Base-by-base conservation (phyloP, 1,140 invertebrate genomes). In the Tetragnatha versicolor region DNA sequence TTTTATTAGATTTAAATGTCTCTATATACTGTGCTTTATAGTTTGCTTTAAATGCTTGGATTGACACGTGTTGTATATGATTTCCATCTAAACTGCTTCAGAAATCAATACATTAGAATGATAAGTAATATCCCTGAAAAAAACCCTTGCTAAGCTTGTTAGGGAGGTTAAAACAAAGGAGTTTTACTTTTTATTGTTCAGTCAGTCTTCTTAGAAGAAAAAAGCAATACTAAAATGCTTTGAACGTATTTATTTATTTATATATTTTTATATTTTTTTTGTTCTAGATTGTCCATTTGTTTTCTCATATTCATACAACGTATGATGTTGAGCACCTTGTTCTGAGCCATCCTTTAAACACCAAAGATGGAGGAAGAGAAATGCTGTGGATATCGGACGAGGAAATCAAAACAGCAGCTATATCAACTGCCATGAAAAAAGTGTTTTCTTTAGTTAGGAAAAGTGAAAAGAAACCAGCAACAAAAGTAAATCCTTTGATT, bases 391-490 rank as follows among this genome's bases (percentile, higher is more conserved):
- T 66, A 7, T 53, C 31, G 10, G 35, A 55, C 39, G 61, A 77
- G 14, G 60, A 77, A 29, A 20, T 77, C 5, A 55, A 77, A 17
- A 33, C 33, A 14, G 45, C 45, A 17, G 73, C 73, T 33, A 37
- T 77, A 42, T 77, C 73, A 1, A 77, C 73, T 53, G 73, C 73
- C 17, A 77, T 77, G 73, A 77, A 77, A 55, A 77, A 77, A 42
- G 61, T 77, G 0, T 31, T 66, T 29, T 45, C 45, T 42, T 12
- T 58, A 42, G 60, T 77, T 6, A 55, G 42, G 29, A 66, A 77
- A 53, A 20, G n/a, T 9, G 49, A 66, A 20, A 29, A 14, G 29
- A n/a, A 29, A 39, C 25, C 42, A 33, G 37, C 25, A 22, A 66
- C 53, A 45, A 33, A 53, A 22, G 60, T 53, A 37, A 66, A 2